phyloP scores from a whole-genome alignment of 2,113 vertebrate genomes.

The Chaetorhynchus papuensis region DNA sequence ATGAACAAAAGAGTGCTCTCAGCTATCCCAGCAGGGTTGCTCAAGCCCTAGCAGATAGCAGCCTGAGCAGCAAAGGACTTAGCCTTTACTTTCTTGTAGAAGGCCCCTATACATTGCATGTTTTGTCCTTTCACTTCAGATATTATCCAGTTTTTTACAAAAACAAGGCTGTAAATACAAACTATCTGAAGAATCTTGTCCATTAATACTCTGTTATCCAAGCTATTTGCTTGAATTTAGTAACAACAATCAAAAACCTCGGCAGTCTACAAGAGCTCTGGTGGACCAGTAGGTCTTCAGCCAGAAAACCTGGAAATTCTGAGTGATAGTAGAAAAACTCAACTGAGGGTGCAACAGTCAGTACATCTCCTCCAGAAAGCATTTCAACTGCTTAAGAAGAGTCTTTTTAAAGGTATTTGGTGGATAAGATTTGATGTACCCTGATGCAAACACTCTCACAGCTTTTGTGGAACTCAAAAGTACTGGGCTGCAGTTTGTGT shows the following conservation, averaged over 20 bases:
- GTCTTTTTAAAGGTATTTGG: not conserved
- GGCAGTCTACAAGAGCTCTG: not conserved
- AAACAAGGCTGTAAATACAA: not conserved
- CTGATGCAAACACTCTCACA: not conserved
- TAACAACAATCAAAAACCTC: not conserved
- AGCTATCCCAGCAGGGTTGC: not conserved
- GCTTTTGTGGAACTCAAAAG: not conserved
- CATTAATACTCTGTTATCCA: not conserved
- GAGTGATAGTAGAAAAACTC: not conserved
- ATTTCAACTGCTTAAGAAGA: not conserved
- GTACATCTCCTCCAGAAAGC: not conserved
- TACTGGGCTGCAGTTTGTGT: not conserved
- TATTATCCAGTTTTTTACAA: not conserved
- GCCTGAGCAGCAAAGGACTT: not conserved
- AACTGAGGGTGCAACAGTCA: not conserved
- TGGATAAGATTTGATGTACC: not conserved
- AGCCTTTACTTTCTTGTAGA: not conserved
- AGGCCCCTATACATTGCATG: not conserved
- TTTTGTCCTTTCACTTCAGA: not conserved
- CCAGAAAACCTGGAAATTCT: not conserved
- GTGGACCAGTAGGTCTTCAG: not conserved
- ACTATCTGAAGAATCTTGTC: not conserved
- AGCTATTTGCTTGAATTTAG: not conserved
- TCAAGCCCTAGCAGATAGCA: not conserved
- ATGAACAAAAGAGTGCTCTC: not conserved